phyloP scores from a whole-genome alignment of 1,140 invertebrate genomes.

The Sycophaga agraensis region DNA sequence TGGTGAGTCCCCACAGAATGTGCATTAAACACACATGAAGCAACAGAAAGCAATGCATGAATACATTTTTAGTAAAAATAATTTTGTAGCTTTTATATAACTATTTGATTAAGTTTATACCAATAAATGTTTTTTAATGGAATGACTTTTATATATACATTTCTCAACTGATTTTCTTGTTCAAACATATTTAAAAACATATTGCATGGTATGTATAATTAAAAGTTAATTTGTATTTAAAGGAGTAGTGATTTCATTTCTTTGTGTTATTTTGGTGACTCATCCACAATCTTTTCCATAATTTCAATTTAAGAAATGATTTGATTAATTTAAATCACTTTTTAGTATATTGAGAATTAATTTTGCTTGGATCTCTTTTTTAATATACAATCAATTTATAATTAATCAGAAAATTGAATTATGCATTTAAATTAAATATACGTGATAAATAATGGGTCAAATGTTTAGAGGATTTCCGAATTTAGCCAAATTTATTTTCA shows the following conservation, averaged over 20 bases:
- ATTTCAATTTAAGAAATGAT: background rate
- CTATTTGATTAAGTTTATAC: background rate
- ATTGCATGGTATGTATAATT: conserved; percentile 14
- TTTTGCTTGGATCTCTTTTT: conserved; percentile 14
- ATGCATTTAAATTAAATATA: no score
- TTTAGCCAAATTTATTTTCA: conserved; percentile 41
- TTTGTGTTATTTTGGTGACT: conserved; percentile 31
- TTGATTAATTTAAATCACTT: background rate
- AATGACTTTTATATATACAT: background rate
- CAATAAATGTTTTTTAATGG: background rate
- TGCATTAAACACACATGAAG: conserved; percentile 42
- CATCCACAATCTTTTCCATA: conserved; percentile 34
- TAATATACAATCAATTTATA: background rate
- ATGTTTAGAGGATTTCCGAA: no score
- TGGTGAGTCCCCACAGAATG: conserved; percentile 60
- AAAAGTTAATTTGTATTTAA: background rate
- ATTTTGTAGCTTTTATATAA: conserved; percentile 2
- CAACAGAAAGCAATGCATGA: conserved; percentile 20
- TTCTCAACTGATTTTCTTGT: background rate
- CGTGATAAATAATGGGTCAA: no score
- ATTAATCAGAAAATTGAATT: no score
- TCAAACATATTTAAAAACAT: background rate
- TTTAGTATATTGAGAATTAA: conserved; percentile 5
- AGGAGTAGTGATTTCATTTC: background rate
- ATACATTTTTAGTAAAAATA: background rate